phyloP scores from a whole-genome alignment of 2,113 vertebrate genomes.

The Callipepla californica region DNA sequence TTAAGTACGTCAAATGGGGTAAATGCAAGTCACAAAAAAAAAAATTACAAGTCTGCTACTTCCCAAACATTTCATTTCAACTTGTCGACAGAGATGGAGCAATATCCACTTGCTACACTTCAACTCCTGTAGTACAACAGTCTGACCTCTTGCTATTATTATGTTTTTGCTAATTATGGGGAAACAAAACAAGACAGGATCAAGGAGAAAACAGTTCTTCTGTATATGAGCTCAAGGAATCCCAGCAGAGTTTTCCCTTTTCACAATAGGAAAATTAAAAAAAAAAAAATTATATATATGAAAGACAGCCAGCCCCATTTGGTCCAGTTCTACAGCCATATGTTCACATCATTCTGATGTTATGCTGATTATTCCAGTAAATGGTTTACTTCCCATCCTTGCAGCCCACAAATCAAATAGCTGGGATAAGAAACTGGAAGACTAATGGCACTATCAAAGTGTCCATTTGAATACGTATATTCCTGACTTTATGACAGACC shows the following conservation, averaged over 20 bases:
- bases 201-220: background rate
- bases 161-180: background rate
- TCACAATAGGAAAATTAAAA: background rate
- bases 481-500: background rate
- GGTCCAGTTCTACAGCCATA: background rate
- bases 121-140: background rate
- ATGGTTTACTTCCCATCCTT: background rate
- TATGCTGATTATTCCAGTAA: background rate
- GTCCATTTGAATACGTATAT: background rate
- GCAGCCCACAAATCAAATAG: background rate
- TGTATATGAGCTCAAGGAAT: background rate
- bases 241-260: background rate
- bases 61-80: background rate
- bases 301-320: background rate
- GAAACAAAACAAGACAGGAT: background rate
- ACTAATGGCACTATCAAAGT: background rate
- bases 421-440: background rate
- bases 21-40: background rate
- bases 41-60: background rate
- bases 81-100: background rate
- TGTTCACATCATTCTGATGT: background rate
- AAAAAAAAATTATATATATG: background rate
- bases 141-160: background rate
- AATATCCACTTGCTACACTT: background rate
- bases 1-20: background rate